A percentile compares a stretch with the other conserved stretches of the same genome.
Evolutionary conservation across 2,888 invertebrate genomes (phyloP).

Genomic region (Lycaena phlaeas): DNA sequence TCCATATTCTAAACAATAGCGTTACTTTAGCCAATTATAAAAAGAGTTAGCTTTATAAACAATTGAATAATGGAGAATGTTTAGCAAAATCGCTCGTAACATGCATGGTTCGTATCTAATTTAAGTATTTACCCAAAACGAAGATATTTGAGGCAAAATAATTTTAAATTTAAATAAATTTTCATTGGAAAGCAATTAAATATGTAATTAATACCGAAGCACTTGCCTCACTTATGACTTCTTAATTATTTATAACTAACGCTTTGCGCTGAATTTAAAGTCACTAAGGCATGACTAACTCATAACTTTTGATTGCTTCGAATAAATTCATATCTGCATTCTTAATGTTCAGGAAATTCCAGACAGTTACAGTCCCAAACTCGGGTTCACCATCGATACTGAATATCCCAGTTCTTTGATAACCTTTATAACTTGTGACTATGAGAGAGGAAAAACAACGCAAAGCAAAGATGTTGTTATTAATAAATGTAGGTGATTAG

Average conservation of each 20-base stretch:
- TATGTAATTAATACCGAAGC: slow-evolving; percentile 13
- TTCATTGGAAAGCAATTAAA: background rate
- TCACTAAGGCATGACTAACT: slow-evolving; percentile 38
- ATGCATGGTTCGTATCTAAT: slow-evolving; percentile 11
- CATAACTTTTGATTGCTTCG: slow-evolving; percentile 23
- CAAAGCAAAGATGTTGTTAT: slow-evolving; percentile 37
- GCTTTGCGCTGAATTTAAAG: slow-evolving; percentile 46
- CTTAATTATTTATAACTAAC: slow-evolving; percentile 33
- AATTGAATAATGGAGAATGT: background rate
- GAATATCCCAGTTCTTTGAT: slow-evolving; percentile 29
- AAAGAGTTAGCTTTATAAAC: background rate
- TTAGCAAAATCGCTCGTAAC: slow-evolving; percentile 7
- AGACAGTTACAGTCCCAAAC: slow-evolving; percentile 55
- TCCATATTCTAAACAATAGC: background rate
- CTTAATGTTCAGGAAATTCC: slow-evolving; percentile 56
- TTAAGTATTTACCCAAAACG: background rate
- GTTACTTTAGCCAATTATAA: background rate
- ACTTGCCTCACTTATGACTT: slow-evolving; percentile 28
- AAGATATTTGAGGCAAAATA: slow-evolving; percentile 1
- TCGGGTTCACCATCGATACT: slow-evolving; percentile 51
- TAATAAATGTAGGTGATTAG: slow-evolving; percentile 60
- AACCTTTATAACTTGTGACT: slow-evolving; percentile 39
- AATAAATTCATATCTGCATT: slow-evolving; percentile 38
- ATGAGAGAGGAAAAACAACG: slow-evolving; percentile 32
- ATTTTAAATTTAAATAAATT: background rate